Evolutionary conservation across 2,888 invertebrate species (phyloP).

Genomic region (Baronia brevicornis): DNA sequence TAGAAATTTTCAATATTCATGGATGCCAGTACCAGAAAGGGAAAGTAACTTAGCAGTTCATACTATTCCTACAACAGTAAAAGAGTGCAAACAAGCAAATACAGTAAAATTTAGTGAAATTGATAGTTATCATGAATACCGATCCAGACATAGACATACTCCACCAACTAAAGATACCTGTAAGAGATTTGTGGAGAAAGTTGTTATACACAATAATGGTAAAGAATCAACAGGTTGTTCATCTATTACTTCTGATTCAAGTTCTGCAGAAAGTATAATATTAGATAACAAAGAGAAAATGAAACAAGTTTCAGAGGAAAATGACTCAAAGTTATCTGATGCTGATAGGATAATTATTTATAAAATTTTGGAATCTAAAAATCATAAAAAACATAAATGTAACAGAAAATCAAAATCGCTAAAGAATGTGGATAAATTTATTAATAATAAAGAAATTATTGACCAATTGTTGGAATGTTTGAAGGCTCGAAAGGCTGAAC

Average conservation of each 20-base stretch:
- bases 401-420: constrained; percentile 38
- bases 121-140: constrained; percentile 63
- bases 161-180: constrained; percentile 68
- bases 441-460: constrained; percentile 14
- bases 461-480: constrained; percentile 5
- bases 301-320: constrained; percentile 17
- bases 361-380: constrained; percentile 51
- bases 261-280: constrained; percentile 38
- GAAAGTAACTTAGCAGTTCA: constrained; percentile 54
- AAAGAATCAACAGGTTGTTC: constrained; percentile 33
- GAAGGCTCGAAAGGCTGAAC: neutral
- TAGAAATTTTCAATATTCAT: constrained; percentile 55
- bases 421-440: constrained; percentile 25
- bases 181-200: constrained; percentile 34
- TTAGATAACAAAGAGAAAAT: constrained; percentile 21
- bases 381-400: constrained; percentile 32
- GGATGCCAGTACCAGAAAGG: constrained; percentile 67
- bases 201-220: constrained; percentile 31
- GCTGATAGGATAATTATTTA: constrained; percentile 61
- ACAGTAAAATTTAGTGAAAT: constrained; percentile 55
- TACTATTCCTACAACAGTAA: constrained; percentile 45
- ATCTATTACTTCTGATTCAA: constrained; percentile 37
- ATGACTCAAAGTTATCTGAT: constrained; percentile 36
- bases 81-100: constrained; percentile 40
- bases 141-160: constrained; percentile 62